A percentile compares a stretch with the other conserved stretches of the same genome.
These are phyloP conservation scores for Drosophila lini DNA, from an alignment of 1,140 invertebrate genomes.

Conservation along the genomic window DNA sequence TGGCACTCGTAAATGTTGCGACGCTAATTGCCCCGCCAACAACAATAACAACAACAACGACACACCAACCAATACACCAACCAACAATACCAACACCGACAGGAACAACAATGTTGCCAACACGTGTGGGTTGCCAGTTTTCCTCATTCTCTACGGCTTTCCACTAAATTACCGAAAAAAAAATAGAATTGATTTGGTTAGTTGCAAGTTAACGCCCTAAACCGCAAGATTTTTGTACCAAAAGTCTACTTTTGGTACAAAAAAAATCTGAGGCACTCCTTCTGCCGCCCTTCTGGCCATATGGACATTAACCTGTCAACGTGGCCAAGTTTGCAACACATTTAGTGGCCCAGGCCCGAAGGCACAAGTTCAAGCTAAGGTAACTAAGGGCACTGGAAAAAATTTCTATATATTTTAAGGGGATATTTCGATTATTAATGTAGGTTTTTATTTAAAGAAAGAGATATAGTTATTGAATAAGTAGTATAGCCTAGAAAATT, in stretches of 20 bases:
- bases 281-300: constrained; percentile 19
- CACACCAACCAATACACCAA: constrained; percentile 9
- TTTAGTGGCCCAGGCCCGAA: constrained; percentile 60
- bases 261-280: constrained; percentile 14
- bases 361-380: constrained; percentile 34
- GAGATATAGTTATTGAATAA: not conserved
- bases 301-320: constrained; percentile 77
- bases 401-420: not conserved
- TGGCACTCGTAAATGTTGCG: constrained; percentile 80
- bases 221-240: constrained; percentile 40
- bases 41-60: constrained; percentile 20
- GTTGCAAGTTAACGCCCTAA: constrained; percentile 61
- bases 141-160: constrained; percentile 21
- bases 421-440: not conserved
- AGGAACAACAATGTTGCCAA: constrained; percentile 46
- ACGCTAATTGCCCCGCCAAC: constrained; percentile 67
- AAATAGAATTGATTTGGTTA: constrained; percentile 65
- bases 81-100: constrained; percentile 33
- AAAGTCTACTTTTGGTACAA: constrained; percentile 10
- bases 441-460: not conserved
- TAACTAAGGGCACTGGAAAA: not conserved
- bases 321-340: constrained; percentile 79
- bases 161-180: constrained; percentile 9
- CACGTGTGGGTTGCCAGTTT: constrained; percentile 45
- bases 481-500: not conserved